Base-by-base conservation (phyloP, 2,113 vertebrate genomes). In the Macaca mulatta region DNA sequence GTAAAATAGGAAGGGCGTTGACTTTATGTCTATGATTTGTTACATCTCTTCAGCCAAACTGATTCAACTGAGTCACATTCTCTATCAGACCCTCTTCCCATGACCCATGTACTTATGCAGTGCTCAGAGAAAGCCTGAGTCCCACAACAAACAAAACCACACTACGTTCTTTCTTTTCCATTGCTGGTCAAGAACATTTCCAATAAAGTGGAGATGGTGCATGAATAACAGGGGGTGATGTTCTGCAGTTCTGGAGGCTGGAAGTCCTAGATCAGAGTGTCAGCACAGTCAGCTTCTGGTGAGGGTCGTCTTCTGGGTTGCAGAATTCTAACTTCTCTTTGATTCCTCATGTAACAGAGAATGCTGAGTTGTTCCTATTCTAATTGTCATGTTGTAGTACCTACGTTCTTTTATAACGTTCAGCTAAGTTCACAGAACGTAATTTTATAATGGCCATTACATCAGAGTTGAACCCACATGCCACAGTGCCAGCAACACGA, bases 101-200 rank as follows among this genome's bases (percentile, higher is more conserved):
- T 99, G 99, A 99, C 99, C 99, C 99, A 32, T 99, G 99, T 0
- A 99, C 99, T 95, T 99, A 99, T 22, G 98, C 99, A 86, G 99
- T 99, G 98, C 99, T 99, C 98, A 99, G 98, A 97, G 99, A 99
- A 98, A 99, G 99, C 27, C 98, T 99, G 84, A 99, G 99, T 38
- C 99, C 99, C 80, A 99, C 99, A 4, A 99, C 99, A 82, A 99
- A 99, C 2, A 99, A 99, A 98, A 99, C 97, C 16, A 98, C 98
- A 0, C 99, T 99, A 98, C 89, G 99, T 99, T 88, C 78, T 72
- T 77, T 59, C 83, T 78, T 95, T 91, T 35, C 83, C 16, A 30
- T 50, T 93, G 79, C 9, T 78, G 82, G 92, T 45, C 89, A 48
- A 85, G 84, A 78, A 57, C 20, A 64, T 82, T 89, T 72, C n/a